phyloP scores from a whole-genome alignment of 1,140 invertebrate genomes.

The Drosophila cardini region DNA sequence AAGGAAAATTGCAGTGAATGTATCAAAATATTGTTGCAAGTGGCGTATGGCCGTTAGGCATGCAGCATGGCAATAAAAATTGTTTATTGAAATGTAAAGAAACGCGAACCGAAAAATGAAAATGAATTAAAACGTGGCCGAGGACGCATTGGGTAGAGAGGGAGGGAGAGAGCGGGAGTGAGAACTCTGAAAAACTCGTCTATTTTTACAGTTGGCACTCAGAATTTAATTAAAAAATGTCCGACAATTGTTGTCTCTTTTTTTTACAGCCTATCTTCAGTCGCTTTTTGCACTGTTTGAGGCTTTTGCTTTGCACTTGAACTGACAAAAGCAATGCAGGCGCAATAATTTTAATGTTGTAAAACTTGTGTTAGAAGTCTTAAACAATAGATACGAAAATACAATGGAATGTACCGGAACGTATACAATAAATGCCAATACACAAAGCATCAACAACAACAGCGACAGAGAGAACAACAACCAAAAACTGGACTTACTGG shows the following conservation, averaged over 20 bases:
- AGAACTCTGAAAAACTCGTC: slow-evolving; percentile 22
- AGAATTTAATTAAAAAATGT: slow-evolving; percentile 49
- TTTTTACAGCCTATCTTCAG: not conserved
- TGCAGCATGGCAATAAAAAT: slow-evolving; percentile 44
- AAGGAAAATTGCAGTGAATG: slow-evolving; percentile 1
- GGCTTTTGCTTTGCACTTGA: slow-evolving; percentile 44
- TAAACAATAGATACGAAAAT: slow-evolving; percentile 35
- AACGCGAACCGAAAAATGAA: not conserved
- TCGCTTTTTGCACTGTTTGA: slow-evolving; percentile 7
- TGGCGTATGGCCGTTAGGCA: slow-evolving; percentile 9
- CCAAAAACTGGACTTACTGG: slow-evolving; percentile 7
- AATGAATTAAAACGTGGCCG: slow-evolving; percentile 2
- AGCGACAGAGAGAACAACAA: slow-evolving; percentile 17
- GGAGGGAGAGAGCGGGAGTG: not conserved
- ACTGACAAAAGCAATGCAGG: slow-evolving; percentile 51
- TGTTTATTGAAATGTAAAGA: slow-evolving; percentile 56
- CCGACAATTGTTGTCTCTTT: not conserved
- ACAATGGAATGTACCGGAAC: slow-evolving; percentile 38
- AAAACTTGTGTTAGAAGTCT: slow-evolving; percentile 26
- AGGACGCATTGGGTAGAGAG: not conserved
- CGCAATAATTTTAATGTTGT: slow-evolving; percentile 53
- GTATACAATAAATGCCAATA: slow-evolving; percentile 46
- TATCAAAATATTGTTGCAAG: slow-evolving; percentile 38
- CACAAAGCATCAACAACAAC: slow-evolving; percentile 15
- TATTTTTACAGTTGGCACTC: slow-evolving; percentile 46